These are phyloP conservation scores for Sebastiscus albofasciatus DNA, from an alignment of 2,797 vertebrate genomes.

Conservation along the genomic window DNA sequence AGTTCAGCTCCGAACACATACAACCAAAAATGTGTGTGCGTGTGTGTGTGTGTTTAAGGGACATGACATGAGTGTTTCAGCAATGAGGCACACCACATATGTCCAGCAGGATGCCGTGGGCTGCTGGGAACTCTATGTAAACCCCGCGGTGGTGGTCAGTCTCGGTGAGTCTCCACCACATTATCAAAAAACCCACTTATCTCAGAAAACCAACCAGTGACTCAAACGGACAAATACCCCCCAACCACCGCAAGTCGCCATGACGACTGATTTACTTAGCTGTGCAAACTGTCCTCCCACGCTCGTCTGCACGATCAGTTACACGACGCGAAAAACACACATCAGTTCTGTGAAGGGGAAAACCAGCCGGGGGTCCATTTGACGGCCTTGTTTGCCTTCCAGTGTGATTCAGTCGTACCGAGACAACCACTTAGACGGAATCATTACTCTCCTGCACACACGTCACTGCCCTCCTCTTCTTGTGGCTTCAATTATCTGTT, in stretches of 20 bases:
- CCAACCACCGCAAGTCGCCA: conserved; percentile 16
- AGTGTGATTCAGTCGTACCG: conserved; percentile 29
- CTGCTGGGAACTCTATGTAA: conserved; percentile 26
- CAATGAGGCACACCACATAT: conserved; percentile 3
- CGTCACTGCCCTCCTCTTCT: conserved; percentile 6
- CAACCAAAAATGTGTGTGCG: neutral
- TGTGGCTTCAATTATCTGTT: conserved; percentile 27
- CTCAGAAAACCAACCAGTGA: conserved; percentile 46
- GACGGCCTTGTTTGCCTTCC: conserved; percentile 21
- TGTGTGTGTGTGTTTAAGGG: neutral
- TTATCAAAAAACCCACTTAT: conserved; percentile 23
- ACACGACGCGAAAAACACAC: conserved; percentile 7
- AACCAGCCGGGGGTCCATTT: neutral
- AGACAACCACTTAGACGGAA: neutral
- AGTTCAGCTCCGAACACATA: neutral
- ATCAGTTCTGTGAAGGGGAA: neutral
- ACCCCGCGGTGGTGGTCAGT: conserved; percentile 15
- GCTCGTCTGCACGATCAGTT: conserved; percentile 9
- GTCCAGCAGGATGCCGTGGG: conserved; percentile 26
- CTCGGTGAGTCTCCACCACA: conserved; percentile 45
- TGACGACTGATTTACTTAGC: conserved; percentile 46
- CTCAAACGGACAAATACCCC: conserved; percentile 41
- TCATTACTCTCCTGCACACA: conserved; percentile 14
- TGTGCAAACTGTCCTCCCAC: conserved; percentile 50
- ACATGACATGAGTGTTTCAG: neutral